These are phyloP conservation scores for Habrosyne pyritoides DNA, from an alignment of 2,888 invertebrate species.

Conservation along the genomic window DNA sequence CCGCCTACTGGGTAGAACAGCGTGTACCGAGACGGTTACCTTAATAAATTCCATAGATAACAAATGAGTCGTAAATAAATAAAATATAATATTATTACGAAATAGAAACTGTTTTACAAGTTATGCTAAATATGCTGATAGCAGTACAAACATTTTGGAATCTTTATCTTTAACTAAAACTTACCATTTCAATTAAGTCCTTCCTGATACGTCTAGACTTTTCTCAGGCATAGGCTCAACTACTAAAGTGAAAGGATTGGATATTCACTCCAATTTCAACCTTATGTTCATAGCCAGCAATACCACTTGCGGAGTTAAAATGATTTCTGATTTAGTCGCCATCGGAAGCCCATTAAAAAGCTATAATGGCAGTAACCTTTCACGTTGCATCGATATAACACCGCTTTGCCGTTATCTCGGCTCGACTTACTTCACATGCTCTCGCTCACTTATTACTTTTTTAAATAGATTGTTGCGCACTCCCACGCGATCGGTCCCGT, in stretches of 20 bases:
- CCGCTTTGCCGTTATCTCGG: constrained; percentile 27
- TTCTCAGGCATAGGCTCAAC: neutral
- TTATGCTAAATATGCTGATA: no score
- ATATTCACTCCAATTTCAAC: constrained; percentile 1
- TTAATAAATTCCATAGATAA: neutral
- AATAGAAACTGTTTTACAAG: no score
- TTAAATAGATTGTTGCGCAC: constrained; percentile 47
- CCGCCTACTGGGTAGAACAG: no score
- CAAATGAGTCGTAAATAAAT: neutral
- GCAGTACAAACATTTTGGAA: no score
- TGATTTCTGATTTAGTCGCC: neutral
- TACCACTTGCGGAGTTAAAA: neutral
- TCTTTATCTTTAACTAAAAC: no score
- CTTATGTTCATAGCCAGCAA: neutral
- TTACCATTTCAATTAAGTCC: no score
- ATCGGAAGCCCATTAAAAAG: constrained; percentile 8
- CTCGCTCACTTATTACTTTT: constrained; percentile 40
- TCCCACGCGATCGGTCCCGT: constrained; percentile 36
- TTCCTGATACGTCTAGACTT: no score
- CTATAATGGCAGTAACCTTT: constrained; percentile 24
- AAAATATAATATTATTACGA: neutral
- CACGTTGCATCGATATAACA: constrained; percentile 20
- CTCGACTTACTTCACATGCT: constrained; percentile 53
- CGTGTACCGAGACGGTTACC: no score
- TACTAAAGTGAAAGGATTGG: neutral